phyloP scores from a whole-genome alignment of 2,113 vertebrate genomes.

The Indicator indicator region DNA sequence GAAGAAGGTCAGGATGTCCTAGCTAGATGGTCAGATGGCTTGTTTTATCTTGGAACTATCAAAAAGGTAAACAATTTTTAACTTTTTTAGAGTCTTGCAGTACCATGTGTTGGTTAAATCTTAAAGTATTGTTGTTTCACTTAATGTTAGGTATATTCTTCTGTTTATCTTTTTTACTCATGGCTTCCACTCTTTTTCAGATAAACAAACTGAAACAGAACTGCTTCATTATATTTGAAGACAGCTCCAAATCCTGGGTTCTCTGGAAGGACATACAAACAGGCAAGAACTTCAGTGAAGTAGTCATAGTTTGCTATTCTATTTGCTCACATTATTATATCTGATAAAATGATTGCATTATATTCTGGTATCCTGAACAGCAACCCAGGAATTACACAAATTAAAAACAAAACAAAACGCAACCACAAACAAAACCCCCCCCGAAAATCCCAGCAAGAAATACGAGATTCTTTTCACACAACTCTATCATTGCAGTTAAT shows the following conservation, averaged over 20 bases:
- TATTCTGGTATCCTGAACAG: not conserved
- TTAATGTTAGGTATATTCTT: not conserved
- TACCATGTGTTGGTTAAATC: not conserved
- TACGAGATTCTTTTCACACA: not conserved
- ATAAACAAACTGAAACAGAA: slow-evolving; percentile 94
- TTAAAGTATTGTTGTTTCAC: not conserved
- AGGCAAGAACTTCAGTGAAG: slow-evolving; percentile 77
- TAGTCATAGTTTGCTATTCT: slow-evolving; percentile 19
- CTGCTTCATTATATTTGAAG: slow-evolving; percentile 98
- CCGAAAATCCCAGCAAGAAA: too few relatives aligned
- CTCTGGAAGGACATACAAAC: slow-evolving; percentile 99
- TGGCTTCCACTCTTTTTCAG: slow-evolving; percentile 73
- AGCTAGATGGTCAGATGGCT: slow-evolving; percentile 98
- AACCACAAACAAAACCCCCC: not conserved
- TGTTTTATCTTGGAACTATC: slow-evolving; percentile 99
- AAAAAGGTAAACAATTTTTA: slow-evolving; percentile 86
- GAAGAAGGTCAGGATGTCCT: slow-evolving; percentile 97
- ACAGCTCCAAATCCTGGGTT: slow-evolving; percentile 98
- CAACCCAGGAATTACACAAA: not conserved
- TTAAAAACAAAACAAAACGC: not conserved
- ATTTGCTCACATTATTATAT: not conserved
- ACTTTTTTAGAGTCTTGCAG: not conserved
- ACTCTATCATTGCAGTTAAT: not conserved
- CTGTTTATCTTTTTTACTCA: slow-evolving; percentile 37
- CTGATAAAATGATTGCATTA: not conserved